Conservation (phyloP, 2,797 vertebrate genomes). For the Enteromius treurensis region DNA sequence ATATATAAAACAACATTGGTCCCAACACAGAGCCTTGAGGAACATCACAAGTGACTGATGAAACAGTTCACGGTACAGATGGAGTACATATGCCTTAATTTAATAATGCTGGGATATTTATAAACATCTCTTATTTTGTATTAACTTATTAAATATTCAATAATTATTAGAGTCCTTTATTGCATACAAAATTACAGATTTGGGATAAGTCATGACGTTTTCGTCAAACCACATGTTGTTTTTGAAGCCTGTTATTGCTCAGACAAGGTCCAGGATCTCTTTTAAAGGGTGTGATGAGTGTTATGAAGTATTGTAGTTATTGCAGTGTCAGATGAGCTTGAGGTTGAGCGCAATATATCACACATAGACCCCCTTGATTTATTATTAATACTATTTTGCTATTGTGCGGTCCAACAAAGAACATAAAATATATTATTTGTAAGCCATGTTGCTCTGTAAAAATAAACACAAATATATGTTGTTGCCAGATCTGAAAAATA, state of each 20-base stretch:
- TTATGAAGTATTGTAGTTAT: conserved; percentile 51
- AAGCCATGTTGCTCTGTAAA: background rate
- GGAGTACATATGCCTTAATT: background rate
- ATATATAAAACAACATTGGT: background rate
- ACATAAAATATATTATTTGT: background rate
- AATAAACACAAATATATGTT: background rate
- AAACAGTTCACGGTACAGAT: background rate
- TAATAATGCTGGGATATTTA: background rate
- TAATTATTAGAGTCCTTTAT: conserved; percentile 20
- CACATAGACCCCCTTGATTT: background rate
- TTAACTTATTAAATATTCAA: conserved; percentile 3
- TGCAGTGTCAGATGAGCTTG: conserved; percentile 31
- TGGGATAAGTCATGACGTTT: conserved; percentile 56
- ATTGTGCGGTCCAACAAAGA: background rate
- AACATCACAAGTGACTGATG: background rate
- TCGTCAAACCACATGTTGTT: conserved; percentile 60
- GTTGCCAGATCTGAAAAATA: background rate
- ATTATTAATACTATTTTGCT: conserved; percentile 30
- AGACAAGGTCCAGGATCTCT: conserved; percentile 60
- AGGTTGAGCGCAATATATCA: conserved; percentile 4
- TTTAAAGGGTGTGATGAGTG: conserved; percentile 64
- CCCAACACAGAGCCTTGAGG: background rate
- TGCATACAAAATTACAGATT: conserved; percentile 47
- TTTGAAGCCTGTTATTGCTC: conserved; percentile 68
- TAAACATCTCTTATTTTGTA: background rate